phyloP scores from a whole-genome alignment of 2,113 vertebrate genomes.

The Siniperca chuatsi region DNA sequence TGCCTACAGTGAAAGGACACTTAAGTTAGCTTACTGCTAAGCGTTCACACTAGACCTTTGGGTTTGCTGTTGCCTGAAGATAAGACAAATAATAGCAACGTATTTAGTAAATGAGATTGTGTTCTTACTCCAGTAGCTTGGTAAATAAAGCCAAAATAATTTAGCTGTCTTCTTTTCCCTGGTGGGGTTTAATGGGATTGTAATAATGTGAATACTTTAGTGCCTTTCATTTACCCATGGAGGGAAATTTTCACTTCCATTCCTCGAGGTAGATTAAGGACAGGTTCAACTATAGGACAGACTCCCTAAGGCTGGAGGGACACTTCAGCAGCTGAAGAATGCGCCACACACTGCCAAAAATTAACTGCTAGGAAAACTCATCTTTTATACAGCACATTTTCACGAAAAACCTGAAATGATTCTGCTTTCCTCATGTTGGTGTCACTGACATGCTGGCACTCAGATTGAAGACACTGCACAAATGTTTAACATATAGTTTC shows the following conservation, averaged over 20 bases:
- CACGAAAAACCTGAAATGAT: neutral
- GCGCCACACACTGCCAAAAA: neutral
- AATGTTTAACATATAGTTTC: neutral
- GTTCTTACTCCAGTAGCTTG: neutral
- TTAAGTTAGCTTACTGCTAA: neutral
- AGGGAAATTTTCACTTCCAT: slow-evolving; percentile 19
- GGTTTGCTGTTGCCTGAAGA: neutral
- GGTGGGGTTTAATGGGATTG: slow-evolving; percentile 27
- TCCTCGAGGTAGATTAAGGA: slow-evolving; percentile 40
- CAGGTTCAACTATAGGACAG: slow-evolving; percentile 39
- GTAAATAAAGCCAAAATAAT: slow-evolving; percentile 30
- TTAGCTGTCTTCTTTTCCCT: slow-evolving; percentile 1
- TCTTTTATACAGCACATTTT: neutral
- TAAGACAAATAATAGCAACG: neutral
- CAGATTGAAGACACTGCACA: neutral
- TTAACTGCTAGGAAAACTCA: neutral
- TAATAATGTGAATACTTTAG: slow-evolving; percentile 8
- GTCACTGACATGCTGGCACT: neutral
- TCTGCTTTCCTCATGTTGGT: neutral
- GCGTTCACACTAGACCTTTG: neutral
- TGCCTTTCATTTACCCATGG: slow-evolving; percentile 31
- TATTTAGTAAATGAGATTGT: slow-evolving; percentile 26
- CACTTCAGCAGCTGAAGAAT: neutral
- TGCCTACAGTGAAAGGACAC: neutral
- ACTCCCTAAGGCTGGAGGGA: neutral